Percentiles rank a stretch among this genome's conserved stretches.
phyloP scores from a whole-genome alignment of 2,113 vertebrate species.

The Gymnarchus niloticus region DNA sequence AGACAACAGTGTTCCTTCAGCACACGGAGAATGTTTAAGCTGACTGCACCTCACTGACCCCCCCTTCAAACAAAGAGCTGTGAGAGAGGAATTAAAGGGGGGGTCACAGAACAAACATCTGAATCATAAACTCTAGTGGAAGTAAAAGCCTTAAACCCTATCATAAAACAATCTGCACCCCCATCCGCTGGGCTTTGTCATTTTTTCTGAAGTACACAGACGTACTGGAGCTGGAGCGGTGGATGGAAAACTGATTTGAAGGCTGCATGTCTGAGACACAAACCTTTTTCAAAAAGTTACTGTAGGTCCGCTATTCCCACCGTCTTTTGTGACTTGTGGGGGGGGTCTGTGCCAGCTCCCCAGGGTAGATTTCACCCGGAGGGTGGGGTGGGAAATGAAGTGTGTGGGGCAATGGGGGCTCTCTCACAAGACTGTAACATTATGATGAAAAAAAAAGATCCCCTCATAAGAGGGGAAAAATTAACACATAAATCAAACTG shows the following conservation, averaged over 20 bases:
- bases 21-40: not conserved
- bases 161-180: constrained; percentile 13
- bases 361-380: not conserved
- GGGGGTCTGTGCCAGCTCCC: not conserved
- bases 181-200: not conserved
- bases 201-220: constrained; percentile 9
- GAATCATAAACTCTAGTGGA: constrained; percentile 4
- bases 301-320: not conserved
- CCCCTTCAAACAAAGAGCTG: not conserved
- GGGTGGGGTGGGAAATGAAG: constrained; percentile 12
- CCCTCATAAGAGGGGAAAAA: not conserved
- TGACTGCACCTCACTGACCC: not conserved
- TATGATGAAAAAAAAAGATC: not conserved
- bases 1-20: not conserved
- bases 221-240: not conserved
- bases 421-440: not conserved
- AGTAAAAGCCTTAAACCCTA: not conserved
- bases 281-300: constrained; percentile 13
- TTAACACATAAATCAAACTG: not conserved
- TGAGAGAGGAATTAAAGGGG: not conserved
- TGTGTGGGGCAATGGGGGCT: not conserved
- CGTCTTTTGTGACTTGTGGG: not conserved
- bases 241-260: constrained; percentile 18
- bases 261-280: constrained; percentile 8
- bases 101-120: not conserved